Conservation (phyloP, 1,140 invertebrate species). For the Bombus balteatus region DNA sequence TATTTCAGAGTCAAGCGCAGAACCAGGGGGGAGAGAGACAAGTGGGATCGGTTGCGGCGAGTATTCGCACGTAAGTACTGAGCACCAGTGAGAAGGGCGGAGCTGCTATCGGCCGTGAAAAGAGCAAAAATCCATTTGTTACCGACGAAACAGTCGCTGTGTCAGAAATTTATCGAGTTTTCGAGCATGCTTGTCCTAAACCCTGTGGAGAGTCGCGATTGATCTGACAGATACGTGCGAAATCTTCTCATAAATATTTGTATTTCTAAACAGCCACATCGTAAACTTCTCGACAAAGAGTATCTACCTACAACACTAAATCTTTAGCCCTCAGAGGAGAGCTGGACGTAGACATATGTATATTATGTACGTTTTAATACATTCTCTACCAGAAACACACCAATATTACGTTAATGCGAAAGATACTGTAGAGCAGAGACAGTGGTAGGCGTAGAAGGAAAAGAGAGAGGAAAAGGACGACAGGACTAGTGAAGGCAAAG, state of each 20-base stretch:
- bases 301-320: neutral
- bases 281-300: neutral
- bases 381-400: too few relatives aligned
- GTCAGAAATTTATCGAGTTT: slow-evolving; percentile 70
- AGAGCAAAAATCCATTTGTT: slow-evolving; percentile 53
- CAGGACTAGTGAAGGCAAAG: too few relatives aligned
- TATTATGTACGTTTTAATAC: too few relatives aligned
- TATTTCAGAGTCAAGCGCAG: slow-evolving; percentile 81
- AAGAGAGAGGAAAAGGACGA: neutral
- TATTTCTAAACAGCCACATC: neutral
- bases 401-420: too few relatives aligned
- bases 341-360: too few relatives aligned
- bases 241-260: neutral
- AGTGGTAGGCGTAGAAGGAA: too few relatives aligned
- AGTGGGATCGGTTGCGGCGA: slow-evolving; percentile 69
- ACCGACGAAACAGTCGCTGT: slow-evolving; percentile 38
- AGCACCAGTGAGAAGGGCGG: slow-evolving; percentile 16
- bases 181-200: slow-evolving; percentile 14
- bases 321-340: neutral
- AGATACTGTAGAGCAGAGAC: too few relatives aligned
- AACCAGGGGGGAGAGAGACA: slow-evolving; percentile 70
- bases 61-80: slow-evolving; percentile 52
- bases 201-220: neutral
- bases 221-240: neutral
- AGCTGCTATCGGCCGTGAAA: slow-evolving; percentile 1